A percentile compares a stretch with the other conserved stretches of the same genome.
These are phyloP conservation scores for Calliphora vicina DNA, from an alignment of 1,140 invertebrate species.

Conservation along the genomic window DNA sequence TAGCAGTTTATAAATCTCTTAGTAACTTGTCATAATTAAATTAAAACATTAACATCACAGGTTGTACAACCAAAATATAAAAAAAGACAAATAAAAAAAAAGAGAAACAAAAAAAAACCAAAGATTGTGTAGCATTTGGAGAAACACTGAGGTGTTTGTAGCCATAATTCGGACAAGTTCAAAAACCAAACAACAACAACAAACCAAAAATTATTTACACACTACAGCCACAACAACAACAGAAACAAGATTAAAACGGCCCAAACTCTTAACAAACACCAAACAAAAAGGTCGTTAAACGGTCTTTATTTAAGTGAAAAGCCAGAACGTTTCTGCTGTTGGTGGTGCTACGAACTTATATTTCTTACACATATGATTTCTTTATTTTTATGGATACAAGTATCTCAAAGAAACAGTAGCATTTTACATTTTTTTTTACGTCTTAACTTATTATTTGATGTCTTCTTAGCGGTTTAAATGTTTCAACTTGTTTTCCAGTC, in stretches of 20 bases:
- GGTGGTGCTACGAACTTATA: background rate
- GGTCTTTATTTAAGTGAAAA: conserved; percentile 17
- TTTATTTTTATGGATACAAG: background rate
- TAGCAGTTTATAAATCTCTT: conserved; percentile 3
- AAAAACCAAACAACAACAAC: background rate
- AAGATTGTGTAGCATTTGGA: background rate
- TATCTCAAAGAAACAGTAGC: conserved; percentile 3
- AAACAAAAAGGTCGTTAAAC: conserved; percentile 20
- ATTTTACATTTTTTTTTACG: background rate
- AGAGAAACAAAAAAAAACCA: background rate
- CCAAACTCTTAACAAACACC: background rate
- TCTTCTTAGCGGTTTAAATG: conserved; percentile 25
- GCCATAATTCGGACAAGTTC: conserved; percentile 17
- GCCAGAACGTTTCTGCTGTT: background rate
- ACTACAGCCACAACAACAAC: background rate
- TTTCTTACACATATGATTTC: background rate
- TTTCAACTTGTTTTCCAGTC: background rate
- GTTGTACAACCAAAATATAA: background rate
- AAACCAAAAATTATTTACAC: background rate
- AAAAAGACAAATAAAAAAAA: background rate
- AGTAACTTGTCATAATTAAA: conserved; percentile 32
- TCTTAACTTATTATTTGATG: conserved; percentile 14
- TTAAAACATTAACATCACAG: conserved; percentile 31
- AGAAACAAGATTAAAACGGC: background rate
- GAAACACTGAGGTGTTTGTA: background rate